Evolutionary conservation across 2,888 invertebrate species (phyloP).

Genomic region (Adineta ricciae): DNA sequence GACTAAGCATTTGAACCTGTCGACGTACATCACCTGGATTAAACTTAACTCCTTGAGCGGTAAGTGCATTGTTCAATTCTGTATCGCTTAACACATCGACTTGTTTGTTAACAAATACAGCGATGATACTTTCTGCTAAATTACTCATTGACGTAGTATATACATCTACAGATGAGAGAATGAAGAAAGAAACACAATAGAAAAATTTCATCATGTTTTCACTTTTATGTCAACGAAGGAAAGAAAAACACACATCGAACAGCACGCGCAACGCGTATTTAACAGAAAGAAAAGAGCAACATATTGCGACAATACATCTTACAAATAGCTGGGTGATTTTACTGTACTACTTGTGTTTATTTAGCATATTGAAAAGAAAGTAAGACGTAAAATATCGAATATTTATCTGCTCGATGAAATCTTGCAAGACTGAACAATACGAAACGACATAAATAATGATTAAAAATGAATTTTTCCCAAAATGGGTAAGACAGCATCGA

Average conservation of each 20-base stretch:
- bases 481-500: slow-evolving; percentile 95
- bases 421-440: neutral
- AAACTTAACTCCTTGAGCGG: neutral
- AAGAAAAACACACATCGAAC: too few relatives aligned
- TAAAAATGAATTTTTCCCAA: slow-evolving; percentile 76
- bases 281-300: neutral
- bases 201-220: too few relatives aligned
- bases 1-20: neutral
- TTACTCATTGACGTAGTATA: neutral
- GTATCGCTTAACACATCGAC: neutral
- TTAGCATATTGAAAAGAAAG: too few relatives aligned
- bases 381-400: neutral
- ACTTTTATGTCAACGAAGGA: too few relatives aligned
- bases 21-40: neutral
- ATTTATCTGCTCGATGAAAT: neutral
- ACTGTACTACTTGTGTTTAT: too few relatives aligned
- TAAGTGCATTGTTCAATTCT: neutral
- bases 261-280: neutral
- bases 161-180: too few relatives aligned
- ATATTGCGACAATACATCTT: too few relatives aligned
- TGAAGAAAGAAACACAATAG: too few relatives aligned
- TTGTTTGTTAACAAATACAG: neutral
- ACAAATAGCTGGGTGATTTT: too few relatives aligned
- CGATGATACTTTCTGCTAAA: neutral
- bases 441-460: slow-evolving; percentile 50